Percentiles rank a stretch among this genome's conserved stretches.
These are phyloP conservation scores for Meandrusa payeni DNA, from an alignment of 2,888 invertebrate genomes.

Conservation along the genomic window DNA sequence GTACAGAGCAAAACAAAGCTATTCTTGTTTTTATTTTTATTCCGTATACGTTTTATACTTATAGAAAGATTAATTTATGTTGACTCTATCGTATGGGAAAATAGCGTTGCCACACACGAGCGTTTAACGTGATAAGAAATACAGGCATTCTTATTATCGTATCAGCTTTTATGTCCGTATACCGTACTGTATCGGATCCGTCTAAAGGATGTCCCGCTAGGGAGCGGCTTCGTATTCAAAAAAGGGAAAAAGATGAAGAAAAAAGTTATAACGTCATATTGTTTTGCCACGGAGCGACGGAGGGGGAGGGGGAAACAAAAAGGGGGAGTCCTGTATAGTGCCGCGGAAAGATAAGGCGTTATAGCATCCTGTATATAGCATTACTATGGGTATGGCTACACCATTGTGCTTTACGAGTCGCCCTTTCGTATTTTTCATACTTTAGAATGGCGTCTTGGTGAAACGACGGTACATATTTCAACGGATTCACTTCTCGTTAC, in stretches of 20 bases:
- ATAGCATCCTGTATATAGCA: slow-evolving; percentile 55
- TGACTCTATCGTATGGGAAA: too few species aligned
- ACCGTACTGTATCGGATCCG: slow-evolving; percentile 50
- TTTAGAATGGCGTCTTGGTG: slow-evolving; percentile 51
- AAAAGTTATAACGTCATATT: slow-evolving; percentile 81
- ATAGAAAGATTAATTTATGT: too few species aligned
- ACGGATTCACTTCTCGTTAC: slow-evolving; percentile 8
- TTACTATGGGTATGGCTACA: slow-evolving; percentile 41
- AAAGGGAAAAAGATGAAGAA: slow-evolving; percentile 73
- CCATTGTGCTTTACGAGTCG: slow-evolving; percentile 62
- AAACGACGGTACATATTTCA: slow-evolving; percentile 33
- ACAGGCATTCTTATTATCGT: slow-evolving; percentile 23
- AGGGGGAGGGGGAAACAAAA: slow-evolving; percentile 37
- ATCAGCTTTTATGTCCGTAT: slow-evolving; percentile 53
- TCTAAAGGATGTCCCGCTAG: slow-evolving; percentile 61
- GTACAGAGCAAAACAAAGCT: too few species aligned
- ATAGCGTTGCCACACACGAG: too few species aligned
- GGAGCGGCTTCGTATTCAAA: slow-evolving; percentile 70
- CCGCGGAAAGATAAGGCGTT: slow-evolving; percentile 70
- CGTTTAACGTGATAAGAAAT: slow-evolving; percentile 9
- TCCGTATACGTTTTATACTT: too few species aligned
- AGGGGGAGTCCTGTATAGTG: slow-evolving; percentile 64
- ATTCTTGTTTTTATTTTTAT: too few species aligned
- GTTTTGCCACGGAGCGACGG: slow-evolving; percentile 73
- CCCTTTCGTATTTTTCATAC: slow-evolving; percentile 59